Percentiles rank a stretch among this genome's conserved stretches.
phyloP scores from a whole-genome alignment of 2,113 vertebrate species.

The Gymnocephalus cernua region DNA sequence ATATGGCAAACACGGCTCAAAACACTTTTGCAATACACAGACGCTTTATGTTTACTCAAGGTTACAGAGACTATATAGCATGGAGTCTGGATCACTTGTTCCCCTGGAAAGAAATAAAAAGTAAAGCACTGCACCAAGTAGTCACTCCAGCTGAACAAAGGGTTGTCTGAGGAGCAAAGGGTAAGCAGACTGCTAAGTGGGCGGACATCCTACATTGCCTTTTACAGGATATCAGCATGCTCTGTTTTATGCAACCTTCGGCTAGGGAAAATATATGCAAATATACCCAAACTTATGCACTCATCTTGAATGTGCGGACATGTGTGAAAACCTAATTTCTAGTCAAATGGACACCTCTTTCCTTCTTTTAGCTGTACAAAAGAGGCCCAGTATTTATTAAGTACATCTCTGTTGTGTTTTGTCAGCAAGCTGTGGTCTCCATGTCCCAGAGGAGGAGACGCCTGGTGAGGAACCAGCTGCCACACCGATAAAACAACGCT shows the following conservation, averaged over 20 bases:
- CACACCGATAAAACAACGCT: neutral
- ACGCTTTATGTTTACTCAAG: conserved; percentile 15
- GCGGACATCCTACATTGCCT: conserved; percentile 41
- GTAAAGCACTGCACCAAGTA: neutral
- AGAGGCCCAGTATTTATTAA: neutral
- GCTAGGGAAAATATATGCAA: conserved; percentile 45
- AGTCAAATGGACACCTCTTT: conserved; percentile 1
- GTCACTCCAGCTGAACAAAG: conserved; percentile 40
- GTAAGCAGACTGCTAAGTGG: conserved; percentile 53
- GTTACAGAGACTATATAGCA: conserved; percentile 2
- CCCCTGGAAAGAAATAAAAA: conserved; percentile 4
- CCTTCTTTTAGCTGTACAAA: neutral
- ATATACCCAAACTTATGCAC: conserved; percentile 7
- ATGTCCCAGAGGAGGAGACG: conserved; percentile 11
- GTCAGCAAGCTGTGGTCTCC: conserved; percentile 1
- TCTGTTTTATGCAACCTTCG: conserved; percentile 4
- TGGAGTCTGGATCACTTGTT: neutral
- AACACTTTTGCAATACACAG: neutral
- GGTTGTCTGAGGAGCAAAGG: conserved; percentile 25
- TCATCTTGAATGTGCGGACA: neutral
- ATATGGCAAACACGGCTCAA: conserved; percentile 16
- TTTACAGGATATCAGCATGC: conserved; percentile 27
- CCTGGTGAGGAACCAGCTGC: neutral
- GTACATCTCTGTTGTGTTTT: neutral
- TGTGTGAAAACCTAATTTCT: neutral